Evolutionary conservation across 2,888 invertebrate genomes (phyloP), one percentile per base, ranked within the genome.

Genomic region (Amorpha juglandis): DNA sequence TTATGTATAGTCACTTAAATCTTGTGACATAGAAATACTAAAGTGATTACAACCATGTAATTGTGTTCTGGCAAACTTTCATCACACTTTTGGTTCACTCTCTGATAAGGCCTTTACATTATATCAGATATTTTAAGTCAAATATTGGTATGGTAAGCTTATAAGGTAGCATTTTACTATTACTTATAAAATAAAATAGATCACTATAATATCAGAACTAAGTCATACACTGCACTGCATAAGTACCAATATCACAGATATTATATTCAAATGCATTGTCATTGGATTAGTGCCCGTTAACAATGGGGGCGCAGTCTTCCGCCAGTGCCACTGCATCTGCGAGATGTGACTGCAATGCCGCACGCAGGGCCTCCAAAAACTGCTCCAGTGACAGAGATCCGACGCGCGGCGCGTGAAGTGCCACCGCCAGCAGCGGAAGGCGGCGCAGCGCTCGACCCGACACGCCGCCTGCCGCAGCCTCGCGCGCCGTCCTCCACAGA

Each of bases 401-500:
- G 12, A 62, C 35, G 9, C 58, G 66, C 11, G 68, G 68, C 11
- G 92, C 71, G 79, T 92, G 94, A 67, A 95, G 88, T 7, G 96
- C 95, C 75, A 96, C 95, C n/a, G 98, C 97, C 71, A 99, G 87
- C 82, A 99, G 97, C 0, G 99, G 98, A 72, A 99, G 93, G 87
- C 98, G 98, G 53, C 98, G 95, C 70, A 99, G 91, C 8, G 96
- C 95, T 68, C 98, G 94, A 0, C 98, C 99, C 87, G 98, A 98
- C 62, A 98, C 80, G 8, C 96, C 96, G 47, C 71, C 71, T 52
- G 71, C 73, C 45, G 86, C 82, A 52, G 86, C 85, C 66, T 73
- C 76, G 47, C 73, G 71, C 66, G 84, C 86, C 73, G 75, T 80
- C 35, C 68, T 79, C 81, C 86, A 82, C 74, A 90, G 79, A 11